Evolutionary conservation across 2,113 vertebrate species (phyloP).

Genomic region (Etheostoma cragini): DNA sequence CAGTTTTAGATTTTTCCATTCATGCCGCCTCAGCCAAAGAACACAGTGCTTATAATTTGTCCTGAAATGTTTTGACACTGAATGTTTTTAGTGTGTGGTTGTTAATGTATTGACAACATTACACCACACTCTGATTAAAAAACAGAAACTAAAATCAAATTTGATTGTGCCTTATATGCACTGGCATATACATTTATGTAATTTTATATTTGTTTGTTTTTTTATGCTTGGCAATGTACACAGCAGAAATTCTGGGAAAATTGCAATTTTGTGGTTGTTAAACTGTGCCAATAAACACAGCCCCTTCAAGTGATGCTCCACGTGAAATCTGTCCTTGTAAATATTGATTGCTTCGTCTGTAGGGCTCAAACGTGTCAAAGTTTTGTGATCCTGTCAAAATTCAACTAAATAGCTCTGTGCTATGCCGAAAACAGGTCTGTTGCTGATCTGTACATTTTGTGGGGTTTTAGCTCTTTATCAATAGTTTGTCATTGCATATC

Average conservation of each 20-base stretch:
- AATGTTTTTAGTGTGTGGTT: conserved; percentile 25
- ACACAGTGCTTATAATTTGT: conserved; percentile 2
- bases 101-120: background rate
- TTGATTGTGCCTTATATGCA: conserved; percentile 54
- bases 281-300: conserved; percentile 51
- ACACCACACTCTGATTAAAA: background rate
- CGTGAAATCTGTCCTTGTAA: background rate
- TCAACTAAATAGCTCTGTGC: background rate
- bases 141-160: background rate
- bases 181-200: background rate
- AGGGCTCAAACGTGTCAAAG: background rate
- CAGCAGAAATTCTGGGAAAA: background rate
- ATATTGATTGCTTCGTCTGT: background rate
- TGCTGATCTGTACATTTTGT: background rate
- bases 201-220: conserved; percentile 16
- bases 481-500: no score
- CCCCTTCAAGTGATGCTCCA: background rate
- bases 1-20: background rate
- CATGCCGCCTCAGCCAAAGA: conserved; percentile 50
- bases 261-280: background rate
- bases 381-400: no score
- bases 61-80: background rate
- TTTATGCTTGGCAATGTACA: conserved; percentile 20
- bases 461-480: background rate
- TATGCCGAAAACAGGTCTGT: background rate